Percentiles rank a stretch among this genome's conserved stretches.
Conservation (phyloP, 2,113 vertebrate species). For the Manacus vitellinus region DNA sequence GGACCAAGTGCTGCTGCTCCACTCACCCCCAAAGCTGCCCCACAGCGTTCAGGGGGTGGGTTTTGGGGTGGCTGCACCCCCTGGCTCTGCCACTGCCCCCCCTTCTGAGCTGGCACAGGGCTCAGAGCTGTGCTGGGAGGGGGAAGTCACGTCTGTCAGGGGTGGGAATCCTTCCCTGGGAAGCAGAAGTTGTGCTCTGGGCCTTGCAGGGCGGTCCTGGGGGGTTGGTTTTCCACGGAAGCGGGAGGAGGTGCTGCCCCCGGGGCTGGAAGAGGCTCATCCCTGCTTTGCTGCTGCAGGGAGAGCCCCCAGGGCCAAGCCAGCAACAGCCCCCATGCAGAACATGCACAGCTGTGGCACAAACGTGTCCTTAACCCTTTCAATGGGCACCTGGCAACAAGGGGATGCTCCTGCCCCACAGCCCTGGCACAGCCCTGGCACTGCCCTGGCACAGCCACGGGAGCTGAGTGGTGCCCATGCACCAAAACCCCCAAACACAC, state of each 20-base stretch:
- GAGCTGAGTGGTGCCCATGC: fast-evolving
- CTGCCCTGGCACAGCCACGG: neutral
- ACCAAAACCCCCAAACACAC: fast-evolving
- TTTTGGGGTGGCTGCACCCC: neutral
- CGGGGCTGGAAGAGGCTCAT: neutral
- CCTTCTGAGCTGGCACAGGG: fast-evolving
- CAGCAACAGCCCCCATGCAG: conserved; percentile 64
- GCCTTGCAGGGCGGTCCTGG: neutral
- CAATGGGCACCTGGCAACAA: conserved; percentile 27
- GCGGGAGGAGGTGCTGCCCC: neutral
- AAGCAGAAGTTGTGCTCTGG: neutral
- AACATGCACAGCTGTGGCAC: conserved; percentile 63
- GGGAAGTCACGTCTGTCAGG: fast-evolving
- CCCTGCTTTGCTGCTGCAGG: neutral
- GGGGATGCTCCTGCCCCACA: neutral
- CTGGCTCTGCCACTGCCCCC: fast-evolving
- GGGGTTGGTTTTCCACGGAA: neutral
- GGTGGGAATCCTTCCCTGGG: neutral
- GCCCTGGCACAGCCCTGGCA: neutral
- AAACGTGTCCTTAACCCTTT: conserved; percentile 43
- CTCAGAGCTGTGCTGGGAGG: fast-evolving
- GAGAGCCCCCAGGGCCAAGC: conserved; percentile 26
- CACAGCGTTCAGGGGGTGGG: fast-evolving
- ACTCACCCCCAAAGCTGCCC: neutral
- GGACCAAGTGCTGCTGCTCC: neutral